Percentiles rank a stretch among this genome's conserved stretches.
phyloP scores from a whole-genome alignment of 2,888 invertebrate genomes.

The Tenodera sinensis region DNA sequence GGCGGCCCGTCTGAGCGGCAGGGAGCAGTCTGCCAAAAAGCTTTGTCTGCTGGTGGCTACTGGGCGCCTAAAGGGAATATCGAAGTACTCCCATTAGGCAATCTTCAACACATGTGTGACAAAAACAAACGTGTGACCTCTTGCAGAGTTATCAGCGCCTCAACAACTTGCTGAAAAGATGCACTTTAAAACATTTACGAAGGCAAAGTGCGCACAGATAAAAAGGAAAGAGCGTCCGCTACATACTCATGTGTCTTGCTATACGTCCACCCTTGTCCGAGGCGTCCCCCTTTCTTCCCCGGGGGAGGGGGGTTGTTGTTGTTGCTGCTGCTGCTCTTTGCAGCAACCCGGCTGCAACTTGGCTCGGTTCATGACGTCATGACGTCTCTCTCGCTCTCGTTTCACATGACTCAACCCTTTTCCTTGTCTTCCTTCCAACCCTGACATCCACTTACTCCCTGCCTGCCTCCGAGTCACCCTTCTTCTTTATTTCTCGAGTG shows the following conservation, averaged over 20 bases:
- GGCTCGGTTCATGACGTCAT: background rate
- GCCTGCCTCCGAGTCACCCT: background rate
- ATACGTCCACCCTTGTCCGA: background rate
- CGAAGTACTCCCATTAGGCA: background rate
- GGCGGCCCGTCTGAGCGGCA: too few relatives aligned
- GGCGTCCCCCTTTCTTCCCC: background rate
- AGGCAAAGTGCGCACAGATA: background rate
- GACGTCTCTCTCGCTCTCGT: background rate
- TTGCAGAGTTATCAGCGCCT: background rate
- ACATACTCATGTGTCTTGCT: background rate
- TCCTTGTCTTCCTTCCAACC: background rate
- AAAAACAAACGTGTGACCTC: background rate
- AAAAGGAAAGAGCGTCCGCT: background rate
- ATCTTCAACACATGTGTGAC: background rate
- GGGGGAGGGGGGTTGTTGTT: background rate
- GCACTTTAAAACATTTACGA: background rate
- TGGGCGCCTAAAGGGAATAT: background rate
- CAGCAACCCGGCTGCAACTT: background rate
- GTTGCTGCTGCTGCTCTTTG: background rate
- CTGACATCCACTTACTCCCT: slow-evolving; percentile 14
- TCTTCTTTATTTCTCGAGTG: slow-evolving; percentile 3
- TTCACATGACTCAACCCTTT: slow-evolving; percentile 14
- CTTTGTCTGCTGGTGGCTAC: background rate
- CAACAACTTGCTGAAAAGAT: background rate
- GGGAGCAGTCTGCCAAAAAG: background rate